A percentile compares a stretch with the other conserved stretches of the same genome.
Conservation (phyloP, 1,140 invertebrate species). For the Scylla paramamosain region DNA sequence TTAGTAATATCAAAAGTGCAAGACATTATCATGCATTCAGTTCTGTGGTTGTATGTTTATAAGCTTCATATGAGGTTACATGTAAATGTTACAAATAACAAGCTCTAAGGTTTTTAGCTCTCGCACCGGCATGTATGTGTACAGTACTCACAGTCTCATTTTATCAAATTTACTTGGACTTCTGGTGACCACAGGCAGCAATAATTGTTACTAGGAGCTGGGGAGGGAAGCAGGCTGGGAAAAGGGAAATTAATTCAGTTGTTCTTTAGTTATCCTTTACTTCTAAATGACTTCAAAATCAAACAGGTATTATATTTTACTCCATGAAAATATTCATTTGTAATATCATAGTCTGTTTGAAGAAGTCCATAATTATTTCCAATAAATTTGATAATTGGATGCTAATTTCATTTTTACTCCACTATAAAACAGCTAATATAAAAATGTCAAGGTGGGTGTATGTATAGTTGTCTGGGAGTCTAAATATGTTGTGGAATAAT, state of each 20-base stretch:
- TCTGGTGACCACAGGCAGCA: not conserved
- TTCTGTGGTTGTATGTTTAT: not conserved
- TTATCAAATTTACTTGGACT: not conserved
- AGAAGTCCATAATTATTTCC: constrained; percentile 8
- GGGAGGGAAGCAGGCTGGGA: not conserved
- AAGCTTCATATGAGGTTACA: not conserved
- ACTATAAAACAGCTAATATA: not conserved
- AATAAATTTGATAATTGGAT: constrained; percentile 25
- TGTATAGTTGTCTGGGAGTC: not conserved
- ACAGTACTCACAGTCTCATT: not conserved
- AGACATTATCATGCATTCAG: not conserved
- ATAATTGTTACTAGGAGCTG: not conserved
- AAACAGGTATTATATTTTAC: not conserved
- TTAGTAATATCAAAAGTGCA: not conserved
- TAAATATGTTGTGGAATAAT: too few species aligned
- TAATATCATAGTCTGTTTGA: constrained; percentile 4
- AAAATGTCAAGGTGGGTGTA: not conserved
- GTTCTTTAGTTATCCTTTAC: not conserved
- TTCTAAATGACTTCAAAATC: not conserved
- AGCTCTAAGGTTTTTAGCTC: not conserved
- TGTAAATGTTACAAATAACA: not conserved
- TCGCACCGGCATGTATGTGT: not conserved
- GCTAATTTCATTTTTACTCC: not conserved
- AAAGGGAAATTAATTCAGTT: not conserved
- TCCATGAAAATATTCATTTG: not conserved